These are phyloP conservation scores for Scopus umbretta DNA, from an alignment of 2,113 vertebrate genomes.

Conservation along the genomic window DNA sequence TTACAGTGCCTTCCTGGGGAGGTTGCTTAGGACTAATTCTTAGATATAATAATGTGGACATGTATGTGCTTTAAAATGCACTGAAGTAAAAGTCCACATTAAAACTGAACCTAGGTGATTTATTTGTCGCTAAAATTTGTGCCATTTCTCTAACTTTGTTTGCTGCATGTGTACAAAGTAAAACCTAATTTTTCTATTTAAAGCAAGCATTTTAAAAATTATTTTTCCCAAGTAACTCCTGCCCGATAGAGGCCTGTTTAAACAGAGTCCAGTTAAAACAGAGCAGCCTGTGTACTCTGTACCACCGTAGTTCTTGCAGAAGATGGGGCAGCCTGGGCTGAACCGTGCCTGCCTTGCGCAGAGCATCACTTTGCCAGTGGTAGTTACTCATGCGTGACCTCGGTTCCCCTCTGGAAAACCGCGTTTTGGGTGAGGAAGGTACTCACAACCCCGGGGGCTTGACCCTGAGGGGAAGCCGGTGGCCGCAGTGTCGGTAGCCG, in stretches of 20 bases:
- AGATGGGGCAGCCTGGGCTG: not conserved
- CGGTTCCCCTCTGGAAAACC: not conserved
- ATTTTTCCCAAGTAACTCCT: not conserved
- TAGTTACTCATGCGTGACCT: not conserved
- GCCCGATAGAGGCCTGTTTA: not conserved
- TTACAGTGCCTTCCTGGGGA: not conserved
- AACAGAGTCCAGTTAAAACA: too few species aligned
- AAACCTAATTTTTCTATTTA: not conserved
- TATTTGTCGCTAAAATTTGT: not conserved
- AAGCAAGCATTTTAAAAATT: not conserved
- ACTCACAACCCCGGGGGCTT: not conserved
- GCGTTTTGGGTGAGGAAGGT: not conserved
- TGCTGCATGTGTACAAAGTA: not conserved
- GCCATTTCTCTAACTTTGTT: not conserved
- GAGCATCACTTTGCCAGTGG: not conserved
- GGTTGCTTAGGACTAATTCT: not conserved
- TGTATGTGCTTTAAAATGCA: not conserved
- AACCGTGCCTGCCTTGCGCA: accelerated
- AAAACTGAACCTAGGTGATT: not conserved
- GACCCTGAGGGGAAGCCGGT: too few species aligned
- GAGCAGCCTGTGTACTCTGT: accelerated
- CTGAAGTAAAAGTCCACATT: not conserved
- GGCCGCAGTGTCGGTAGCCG: too few species aligned
- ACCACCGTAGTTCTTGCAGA: accelerated
- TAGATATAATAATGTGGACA: accelerated